Percentiles rank a stretch among this genome's conserved stretches.
Evolutionary conservation across 2,113 vertebrate species (phyloP).

Genomic region (Neotragus moschatus): DNA sequence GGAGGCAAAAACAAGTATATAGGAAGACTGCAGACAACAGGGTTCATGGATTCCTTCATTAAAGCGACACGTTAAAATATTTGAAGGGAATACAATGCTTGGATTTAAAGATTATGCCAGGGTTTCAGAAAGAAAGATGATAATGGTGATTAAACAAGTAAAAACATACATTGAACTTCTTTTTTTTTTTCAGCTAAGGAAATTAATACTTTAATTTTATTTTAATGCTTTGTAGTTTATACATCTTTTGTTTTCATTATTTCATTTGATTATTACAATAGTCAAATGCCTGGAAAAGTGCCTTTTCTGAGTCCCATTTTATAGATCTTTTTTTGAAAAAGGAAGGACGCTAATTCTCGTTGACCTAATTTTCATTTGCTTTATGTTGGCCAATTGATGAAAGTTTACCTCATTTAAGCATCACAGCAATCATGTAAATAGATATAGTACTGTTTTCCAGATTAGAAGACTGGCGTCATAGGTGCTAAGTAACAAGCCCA

Average conservation of each 20-base stretch:
- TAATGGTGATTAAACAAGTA: neutral
- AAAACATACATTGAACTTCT: neutral
- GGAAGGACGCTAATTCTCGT: neutral
- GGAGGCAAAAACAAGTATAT: neutral
- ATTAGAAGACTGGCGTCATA: neutral
- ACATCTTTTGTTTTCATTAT: neutral
- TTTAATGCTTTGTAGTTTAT: neutral
- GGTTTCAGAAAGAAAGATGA: neutral
- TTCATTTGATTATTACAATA: neutral
- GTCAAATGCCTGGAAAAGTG: neutral
- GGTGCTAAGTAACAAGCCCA: neutral
- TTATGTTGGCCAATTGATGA: neutral
- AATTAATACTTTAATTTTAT: neutral
- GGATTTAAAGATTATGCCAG: neutral
- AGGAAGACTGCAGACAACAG: neutral
- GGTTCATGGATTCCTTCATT: neutral
- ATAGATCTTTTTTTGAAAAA: neutral
- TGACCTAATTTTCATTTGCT: neutral
- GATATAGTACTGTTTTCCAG: neutral
- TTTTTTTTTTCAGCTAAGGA: neutral
- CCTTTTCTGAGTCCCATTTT: constrained; percentile 26
- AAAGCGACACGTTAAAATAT: neutral
- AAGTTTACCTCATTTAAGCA: neutral
- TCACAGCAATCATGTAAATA: neutral
- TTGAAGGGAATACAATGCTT: neutral